These are phyloP conservation scores for Pocota personata DNA, from an alignment of 2,888 invertebrate species.

Conservation along the genomic window DNA sequence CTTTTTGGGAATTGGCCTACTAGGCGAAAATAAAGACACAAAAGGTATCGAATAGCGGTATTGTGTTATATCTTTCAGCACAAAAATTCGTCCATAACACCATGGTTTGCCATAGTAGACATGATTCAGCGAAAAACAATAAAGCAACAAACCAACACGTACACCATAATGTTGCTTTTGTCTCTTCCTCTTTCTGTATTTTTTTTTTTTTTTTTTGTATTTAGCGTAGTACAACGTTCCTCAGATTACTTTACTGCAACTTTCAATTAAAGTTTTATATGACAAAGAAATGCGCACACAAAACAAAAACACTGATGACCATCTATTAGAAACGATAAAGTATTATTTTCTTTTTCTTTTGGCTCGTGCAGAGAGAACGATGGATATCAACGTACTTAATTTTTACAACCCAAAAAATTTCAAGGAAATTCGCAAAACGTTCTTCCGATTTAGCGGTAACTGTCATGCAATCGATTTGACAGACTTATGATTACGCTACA, in stretches of 20 bases:
- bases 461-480: background rate
- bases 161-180: background rate
- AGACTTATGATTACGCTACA: background rate
- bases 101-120: background rate
- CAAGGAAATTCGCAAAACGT: background rate
- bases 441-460: background rate
- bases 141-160: background rate
- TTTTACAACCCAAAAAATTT: background rate
- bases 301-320: background rate
- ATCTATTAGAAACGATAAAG: slow-evolving; percentile 15
- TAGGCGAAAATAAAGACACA: slow-evolving; percentile 5
- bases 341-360: slow-evolving; percentile 1
- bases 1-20: slow-evolving; percentile 17
- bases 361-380: background rate
- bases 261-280: background rate
- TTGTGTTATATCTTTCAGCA: background rate
- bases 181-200: background rate
- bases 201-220: background rate
- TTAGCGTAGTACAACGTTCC: background rate
- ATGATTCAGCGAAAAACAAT: slow-evolving; percentile 17
- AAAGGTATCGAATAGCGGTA: slow-evolving; percentile 16
- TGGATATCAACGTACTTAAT: too few species aligned
- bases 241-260: slow-evolving; percentile 7
- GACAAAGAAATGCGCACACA: background rate
- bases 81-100: background rate